Base-by-base conservation (phyloP, 1,140 invertebrate species). In the Oscheius sp. region DNA sequence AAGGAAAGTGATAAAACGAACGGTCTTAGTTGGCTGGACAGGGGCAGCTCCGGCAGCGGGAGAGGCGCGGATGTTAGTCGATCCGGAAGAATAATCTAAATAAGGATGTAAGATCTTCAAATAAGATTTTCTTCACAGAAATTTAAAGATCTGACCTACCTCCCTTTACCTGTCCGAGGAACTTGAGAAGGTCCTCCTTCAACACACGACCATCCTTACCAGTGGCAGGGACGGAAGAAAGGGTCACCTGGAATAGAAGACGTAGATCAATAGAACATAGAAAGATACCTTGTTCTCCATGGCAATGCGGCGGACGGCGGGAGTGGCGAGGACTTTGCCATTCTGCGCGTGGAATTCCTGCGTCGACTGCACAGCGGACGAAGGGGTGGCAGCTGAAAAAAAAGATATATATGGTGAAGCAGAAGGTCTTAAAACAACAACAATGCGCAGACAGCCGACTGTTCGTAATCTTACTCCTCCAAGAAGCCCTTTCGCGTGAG, bases 161-260 rank as follows among this genome's bases (percentile, higher is more conserved):
- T 20, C 58, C 73, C 10, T 28, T 38, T 15, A 72, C 65, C 29
- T 73, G 52, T 76, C 90, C 88, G 49, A 95, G 83, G 85, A 91
- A 91, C 34, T 87, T 87, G 3, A 97, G 82, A 73, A 99, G 86
- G 87, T 99, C 95, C 87, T 99, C 96, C 86, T 99, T 99, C 23
- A 99, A 86, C 28, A 99, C 89, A 79, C 97, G 88, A 1, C 94
- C 93, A 84, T 91, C 89, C 88, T 90, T 94, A 15, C 97, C 97
- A 3, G 91, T 93, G 10, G 91, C 90, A 80, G 87, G 86, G 1
- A 99, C 88, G 72, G 90, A 87, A 59, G 86, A 87, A 32, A 99
- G 84, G 79, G 92, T 88, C 76, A 95, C 88, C 89, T 91, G 79
- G 15, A 80, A 82, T 2, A 59, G 31, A 71, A 71, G 20, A 0